Percentiles rank a stretch among this genome's conserved stretches.
These are phyloP conservation scores for Dysidea cf. avara DNA, from an alignment of 37 sponge, comb jelly and placozoan species.

Conservation along the genomic window DNA sequence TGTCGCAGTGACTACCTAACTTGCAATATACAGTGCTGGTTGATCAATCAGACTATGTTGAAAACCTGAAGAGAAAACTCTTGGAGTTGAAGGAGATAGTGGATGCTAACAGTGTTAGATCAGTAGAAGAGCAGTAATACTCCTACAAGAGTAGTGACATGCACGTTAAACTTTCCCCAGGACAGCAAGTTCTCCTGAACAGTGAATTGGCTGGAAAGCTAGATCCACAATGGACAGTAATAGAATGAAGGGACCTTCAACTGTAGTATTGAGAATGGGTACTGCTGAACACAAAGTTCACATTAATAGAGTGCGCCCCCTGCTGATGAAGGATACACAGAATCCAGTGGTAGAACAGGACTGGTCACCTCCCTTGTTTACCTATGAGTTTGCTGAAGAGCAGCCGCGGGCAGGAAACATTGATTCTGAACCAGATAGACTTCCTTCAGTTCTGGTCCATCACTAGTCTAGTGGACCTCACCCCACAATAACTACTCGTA, in stretches of 20 bases:
- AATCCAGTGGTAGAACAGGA: background rate
- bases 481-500: background rate
- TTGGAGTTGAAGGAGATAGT: slow-evolving; percentile 6
- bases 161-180: background rate
- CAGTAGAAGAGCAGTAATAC: background rate
- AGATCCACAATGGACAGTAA: slow-evolving; percentile 4
- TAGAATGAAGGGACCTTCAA: background rate
- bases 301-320: slow-evolving; percentile 5
- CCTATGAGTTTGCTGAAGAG: background rate
- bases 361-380: slow-evolving; percentile 13
- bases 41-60: background rate
- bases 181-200: background rate
- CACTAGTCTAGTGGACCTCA: background rate
- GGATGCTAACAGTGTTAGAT: background rate
- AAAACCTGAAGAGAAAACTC: background rate
- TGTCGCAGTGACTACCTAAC: background rate
- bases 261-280: background rate
- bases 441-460: background rate
- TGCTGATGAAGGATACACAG: background rate
- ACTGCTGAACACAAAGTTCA: background rate
- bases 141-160: background rate
- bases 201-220: background rate
- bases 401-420: background rate
- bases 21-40: background rate
- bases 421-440: background rate